These are phyloP conservation scores for Pollenia angustigena DNA, from an alignment of 2,888 invertebrate species.

Conservation along the genomic window DNA sequence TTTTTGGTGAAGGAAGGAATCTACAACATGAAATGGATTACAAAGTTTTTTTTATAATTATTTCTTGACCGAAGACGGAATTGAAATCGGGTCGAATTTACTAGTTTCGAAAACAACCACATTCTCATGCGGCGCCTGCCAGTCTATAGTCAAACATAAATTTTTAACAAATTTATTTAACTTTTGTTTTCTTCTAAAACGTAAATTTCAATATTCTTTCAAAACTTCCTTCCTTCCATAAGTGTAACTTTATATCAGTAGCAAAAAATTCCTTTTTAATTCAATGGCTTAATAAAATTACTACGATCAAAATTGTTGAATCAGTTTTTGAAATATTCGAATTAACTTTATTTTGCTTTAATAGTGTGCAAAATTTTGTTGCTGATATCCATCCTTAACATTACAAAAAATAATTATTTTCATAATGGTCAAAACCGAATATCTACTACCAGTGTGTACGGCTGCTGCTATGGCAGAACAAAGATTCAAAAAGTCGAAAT, in stretches of 20 bases:
- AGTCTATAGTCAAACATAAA: too few relatives aligned
- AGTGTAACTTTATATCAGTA: not conserved
- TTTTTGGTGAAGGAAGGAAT: too few relatives aligned
- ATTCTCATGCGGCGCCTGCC: too few relatives aligned
- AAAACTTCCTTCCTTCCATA: not conserved
- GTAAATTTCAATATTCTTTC: too few relatives aligned
- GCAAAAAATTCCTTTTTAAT: not conserved
- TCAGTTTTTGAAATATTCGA: not conserved
- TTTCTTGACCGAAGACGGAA: too few relatives aligned
- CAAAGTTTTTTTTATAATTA: too few relatives aligned
- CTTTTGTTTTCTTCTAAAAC: too few relatives aligned
- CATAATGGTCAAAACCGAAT: not conserved
- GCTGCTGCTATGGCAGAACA: not conserved
- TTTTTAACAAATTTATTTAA: too few relatives aligned
- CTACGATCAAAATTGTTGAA: not conserved
- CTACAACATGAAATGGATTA: too few relatives aligned
- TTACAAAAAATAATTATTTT: not conserved
- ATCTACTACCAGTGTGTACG: not conserved
- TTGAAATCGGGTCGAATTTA: too few relatives aligned
- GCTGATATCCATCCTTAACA: not conserved
- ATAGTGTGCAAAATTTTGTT: slow-evolving; percentile 13
- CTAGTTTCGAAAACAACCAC: too few relatives aligned
- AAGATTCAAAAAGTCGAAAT: slow-evolving; percentile 16
- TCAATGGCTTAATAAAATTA: too few relatives aligned
- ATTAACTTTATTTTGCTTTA: not conserved